A percentile compares a stretch with the other conserved stretches of the same genome.
Evolutionary conservation across 2,797 vertebrate genomes (phyloP).

Genomic region (Chromobotia macracanthus): DNA sequence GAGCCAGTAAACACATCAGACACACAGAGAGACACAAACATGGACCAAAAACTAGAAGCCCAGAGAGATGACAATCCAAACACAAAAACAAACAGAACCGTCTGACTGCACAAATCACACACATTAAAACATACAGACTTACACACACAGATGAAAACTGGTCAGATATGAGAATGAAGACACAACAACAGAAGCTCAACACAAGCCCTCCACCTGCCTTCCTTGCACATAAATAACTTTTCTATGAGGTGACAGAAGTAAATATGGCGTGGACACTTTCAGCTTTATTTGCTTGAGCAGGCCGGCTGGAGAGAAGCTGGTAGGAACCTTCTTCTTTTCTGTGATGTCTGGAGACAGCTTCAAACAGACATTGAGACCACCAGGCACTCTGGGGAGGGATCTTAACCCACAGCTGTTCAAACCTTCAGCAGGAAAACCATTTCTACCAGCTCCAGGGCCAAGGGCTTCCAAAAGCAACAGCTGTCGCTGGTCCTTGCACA

Average conservation of each 20-base stretch:
- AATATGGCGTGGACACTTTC: constrained; percentile 60
- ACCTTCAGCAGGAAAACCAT: constrained; percentile 67
- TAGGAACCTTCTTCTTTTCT: constrained; percentile 58
- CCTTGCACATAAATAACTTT: neutral
- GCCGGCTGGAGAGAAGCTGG: constrained; percentile 53
- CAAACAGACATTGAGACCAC: constrained; percentile 66
- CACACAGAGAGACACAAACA: constrained; percentile 31
- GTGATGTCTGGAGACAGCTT: constrained; percentile 70
- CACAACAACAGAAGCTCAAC: neutral
- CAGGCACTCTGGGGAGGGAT: constrained; percentile 71
- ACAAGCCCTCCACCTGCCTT: no score
- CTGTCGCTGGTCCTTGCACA: constrained; percentile 41
- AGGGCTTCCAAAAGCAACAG: constrained; percentile 69
- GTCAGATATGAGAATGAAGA: no score
- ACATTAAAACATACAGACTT: neutral
- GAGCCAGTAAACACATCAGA: constrained; percentile 43
- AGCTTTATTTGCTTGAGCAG: constrained; percentile 67
- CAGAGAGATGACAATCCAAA: constrained; percentile 49
- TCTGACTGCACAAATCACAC: constrained; percentile 25
- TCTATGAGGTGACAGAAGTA: constrained; percentile 62
- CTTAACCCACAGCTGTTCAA: constrained; percentile 82
- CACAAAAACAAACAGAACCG: constrained; percentile 46
- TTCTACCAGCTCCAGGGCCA: constrained; percentile 26
- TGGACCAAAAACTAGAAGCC: constrained; percentile 30
- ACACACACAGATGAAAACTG: no score